Evolutionary conservation across 2,113 vertebrate species (phyloP), one percentile per base, ranked within the genome.

Genomic region (Ptychochromis oligacanthus): DNA sequence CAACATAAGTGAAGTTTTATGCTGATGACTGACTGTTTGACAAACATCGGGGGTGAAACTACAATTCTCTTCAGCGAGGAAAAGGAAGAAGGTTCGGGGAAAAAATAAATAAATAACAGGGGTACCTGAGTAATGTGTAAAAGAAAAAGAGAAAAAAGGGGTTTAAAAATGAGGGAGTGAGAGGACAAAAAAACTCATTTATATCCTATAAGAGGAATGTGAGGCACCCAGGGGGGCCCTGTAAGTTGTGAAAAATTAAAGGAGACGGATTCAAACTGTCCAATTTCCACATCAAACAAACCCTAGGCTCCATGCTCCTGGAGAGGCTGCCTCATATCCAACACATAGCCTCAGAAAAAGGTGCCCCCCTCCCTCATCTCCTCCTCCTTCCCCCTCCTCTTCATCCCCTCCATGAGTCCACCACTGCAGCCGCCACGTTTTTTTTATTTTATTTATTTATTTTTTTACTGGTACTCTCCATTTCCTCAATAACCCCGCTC

Each of bases 221-320:
- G 96, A 91, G 94, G 93, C 95, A 96, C 97, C 96, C 97, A 92
- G 96, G 97, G 97, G 97, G 96, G 96, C 93, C 94, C 97, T 97
- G 97, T 97, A 97, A 97, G 97, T 97, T 97, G 97, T 99, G 97
- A 99, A 99, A 99, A 99, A 99, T 99, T 99, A 98, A 99, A 99
- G 96, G 97, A 97, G 97, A 99, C 96, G 97, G 97, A 98, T 98
- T 99, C 97, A 99, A 99, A 99, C 97, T 98, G 98, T 98, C 97
- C 98, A 98, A 99, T 99, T 99, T 99, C 98, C 98, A 99, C 98
- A 98, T 99, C 98, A 99, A 99, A 99, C 97, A 97, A 94, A 96
- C 96, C 96, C 95, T 93, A 95, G 93, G 96, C 97, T 94, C 96
- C 95, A 94, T 97, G 97, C 97, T 97, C 97, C 97, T 97, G 97